Evolutionary conservation across 2,888 invertebrate species (phyloP), one percentile per base, ranked within the genome.

Genomic region (Pterostichus niger): DNA sequence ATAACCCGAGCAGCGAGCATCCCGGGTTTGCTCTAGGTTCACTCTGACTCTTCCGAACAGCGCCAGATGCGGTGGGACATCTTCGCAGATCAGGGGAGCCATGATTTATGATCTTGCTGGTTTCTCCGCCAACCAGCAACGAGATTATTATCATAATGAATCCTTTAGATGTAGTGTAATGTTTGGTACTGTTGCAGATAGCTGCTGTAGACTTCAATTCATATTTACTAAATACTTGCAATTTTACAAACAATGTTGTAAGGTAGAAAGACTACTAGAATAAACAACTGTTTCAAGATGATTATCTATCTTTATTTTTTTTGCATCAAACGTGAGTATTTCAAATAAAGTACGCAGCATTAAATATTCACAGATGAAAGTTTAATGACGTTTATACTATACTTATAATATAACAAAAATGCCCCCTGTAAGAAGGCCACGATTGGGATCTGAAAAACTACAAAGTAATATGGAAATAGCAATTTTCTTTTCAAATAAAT

Each of bases 111-210:
- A 49, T 64, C 31, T 33, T 11, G 64, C 31, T 31, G 13, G n/a
- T 6, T 64, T 64, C 33, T 64, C 33, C 35, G 31, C 40, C 24
- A 59, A 31, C 33, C 31, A 31, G 59, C 15, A 24, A 49, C 35
- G 24, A 73, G 73, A 46, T 49, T 73, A 73, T 73, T 73, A 49
- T 73, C 49, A 46, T 49, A 73, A 73, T 46, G 73, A 73, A 46
- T 73, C 46, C 31, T 77, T n/a, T 35, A 61, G 17, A 76, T 71
- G 49, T 75, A 75, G 75, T 75, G 13, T 49, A 75, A 49, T 75
- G 75, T 75, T 49, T 40, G 40, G 40, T 40, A 75, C 75, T 75
- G 75, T 49, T 75, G 40, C 40, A 71, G 40, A 9, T 40, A 40
- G 40, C 6, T 7, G 40, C 17, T 35, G 17, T 6, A n/a, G 7